Base-by-base conservation (phyloP, 2,888 invertebrate species). In the Plagodis dolabraria region DNA sequence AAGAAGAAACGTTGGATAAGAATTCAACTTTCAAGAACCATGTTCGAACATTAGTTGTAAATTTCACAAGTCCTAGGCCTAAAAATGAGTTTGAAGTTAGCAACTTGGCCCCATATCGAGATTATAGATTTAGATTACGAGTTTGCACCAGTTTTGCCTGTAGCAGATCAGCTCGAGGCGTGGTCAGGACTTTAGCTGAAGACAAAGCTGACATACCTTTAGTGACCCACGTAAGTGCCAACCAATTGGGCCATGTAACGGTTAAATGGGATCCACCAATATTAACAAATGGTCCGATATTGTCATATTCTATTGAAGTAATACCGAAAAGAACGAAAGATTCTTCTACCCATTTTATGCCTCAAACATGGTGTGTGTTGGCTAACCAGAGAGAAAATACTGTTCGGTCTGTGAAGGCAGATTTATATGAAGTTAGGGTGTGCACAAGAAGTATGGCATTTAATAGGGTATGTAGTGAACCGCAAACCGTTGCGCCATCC, bases 121-220 rank as follows among this genome's bases (percentile, higher is more conserved):
- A 91, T 70, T 92, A 92, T 56, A 85, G 79, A 57, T 86, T 92
- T 64, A 75, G 82, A 58, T 70, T 92, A 54, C 76, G 90, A 60
- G 85, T 88, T 40, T 92, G 92, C 65, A 75, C 77, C 48, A 65
- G 68, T 6, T 57, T 69, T 4, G 50, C 57, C 9, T 92, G 92
- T 50, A 92, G 92, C 53, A 77, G 85, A 67, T 85, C 85, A 35
- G 74, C 80, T 34, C 81, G 83, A 58, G 80, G 76, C 35, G 79
- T 83, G 0, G 86, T 91, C 0, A 80, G 86, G 64, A 92, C 92
- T 0, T 68, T 83, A 35, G 61, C 74, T 33, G 77, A 78, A 8
- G 67, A 75, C 22, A 75, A 71, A 38, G 87, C 85, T 33, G 91
- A 92, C 62, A 68, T 82, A 43, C 82, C 87, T 12, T 60, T 63